Evolutionary conservation across 2,888 invertebrate species (phyloP), one percentile per base, ranked within the genome.

Genomic region (Busseola fusca): DNA sequence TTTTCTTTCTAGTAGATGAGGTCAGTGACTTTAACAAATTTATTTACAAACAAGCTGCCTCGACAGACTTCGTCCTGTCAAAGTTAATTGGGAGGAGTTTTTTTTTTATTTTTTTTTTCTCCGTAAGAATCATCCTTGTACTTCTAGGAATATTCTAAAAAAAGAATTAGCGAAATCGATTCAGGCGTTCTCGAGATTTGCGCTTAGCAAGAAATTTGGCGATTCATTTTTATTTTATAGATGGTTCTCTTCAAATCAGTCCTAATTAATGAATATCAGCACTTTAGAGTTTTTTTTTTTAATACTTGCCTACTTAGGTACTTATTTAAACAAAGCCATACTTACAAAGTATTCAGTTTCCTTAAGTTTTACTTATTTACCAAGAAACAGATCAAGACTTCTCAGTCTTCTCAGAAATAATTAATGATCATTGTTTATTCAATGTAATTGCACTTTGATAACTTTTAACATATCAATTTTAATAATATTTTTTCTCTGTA

Each of bases 381-480:
- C 18, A 45, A 69, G 42, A 57, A 50, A 50, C 1, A 57, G 69
- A 77, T 77, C 56, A 45, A 69, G 48, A 27, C 21, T 62, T 76
- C 69, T 76, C 16, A 50, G 50, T 52, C 34, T 34, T 34, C 34
- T 34, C 34, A 50, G 57, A 16, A 50, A 42, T 69, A 50, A 69
- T 57, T 56, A 34, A 60, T 48, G 60, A 18, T 62, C 14, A 37
- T 62, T 69, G 42, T 69, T 76, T 50, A 57, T 76, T 57, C 37
- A 42, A 37, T 54, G 42, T 30, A 75, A 54, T 60, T 48, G 25
- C 45, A 42, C 34, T 50, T 27, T 77, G 77, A 63, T 77, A 74
- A 57, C 34, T 57, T 37, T 37, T 9, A 52, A n/a, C 54, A 60
- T 54, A 37, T 40, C 30, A 62, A 66, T 73, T 42, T 21, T 48